A percentile compares a stretch with the other conserved stretches of the same genome.
phyloP scores from a whole-genome alignment of 2,113 vertebrate genomes.

The Formicarius rufipectus region DNA sequence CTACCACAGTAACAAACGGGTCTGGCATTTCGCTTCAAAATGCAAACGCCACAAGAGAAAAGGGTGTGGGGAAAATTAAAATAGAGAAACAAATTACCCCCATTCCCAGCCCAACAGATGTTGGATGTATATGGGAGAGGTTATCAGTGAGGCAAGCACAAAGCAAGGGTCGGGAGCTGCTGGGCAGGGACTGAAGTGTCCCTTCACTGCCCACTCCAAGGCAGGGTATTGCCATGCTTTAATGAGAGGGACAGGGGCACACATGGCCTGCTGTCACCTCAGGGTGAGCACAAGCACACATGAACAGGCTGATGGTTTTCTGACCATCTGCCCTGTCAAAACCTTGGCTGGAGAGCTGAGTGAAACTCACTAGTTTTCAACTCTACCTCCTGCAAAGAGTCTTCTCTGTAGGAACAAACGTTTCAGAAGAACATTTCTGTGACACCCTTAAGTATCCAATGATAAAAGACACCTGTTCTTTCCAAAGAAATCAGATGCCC shows the following conservation, averaged over 20 bases:
- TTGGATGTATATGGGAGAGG: neutral
- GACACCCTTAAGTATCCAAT: neutral
- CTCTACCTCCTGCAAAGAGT: neutral
- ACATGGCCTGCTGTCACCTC: neutral
- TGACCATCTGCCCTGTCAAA: neutral
- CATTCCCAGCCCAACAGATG: neutral
- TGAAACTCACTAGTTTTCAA: neutral
- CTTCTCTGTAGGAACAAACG: neutral
- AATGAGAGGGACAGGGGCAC: neutral
- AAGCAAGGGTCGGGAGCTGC: neutral
- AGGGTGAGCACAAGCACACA: neutral
- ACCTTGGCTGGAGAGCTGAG: neutral
- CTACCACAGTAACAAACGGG: neutral
- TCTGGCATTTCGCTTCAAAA: neutral
- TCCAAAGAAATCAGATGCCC: neutral
- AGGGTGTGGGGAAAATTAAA: neutral
- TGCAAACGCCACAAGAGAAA: neutral
- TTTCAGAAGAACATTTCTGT: neutral
- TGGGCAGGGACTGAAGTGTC: neutral
- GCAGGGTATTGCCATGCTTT: neutral
- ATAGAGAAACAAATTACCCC: neutral
- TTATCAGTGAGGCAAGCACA: neutral
- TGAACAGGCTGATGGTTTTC: accelerated
- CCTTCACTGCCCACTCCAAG: neutral
- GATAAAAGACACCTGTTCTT: neutral